Percentiles rank a stretch among this genome's conserved stretches.
Conservation (phyloP, 2,797 vertebrate species). For the Neoniphon sammara region DNA sequence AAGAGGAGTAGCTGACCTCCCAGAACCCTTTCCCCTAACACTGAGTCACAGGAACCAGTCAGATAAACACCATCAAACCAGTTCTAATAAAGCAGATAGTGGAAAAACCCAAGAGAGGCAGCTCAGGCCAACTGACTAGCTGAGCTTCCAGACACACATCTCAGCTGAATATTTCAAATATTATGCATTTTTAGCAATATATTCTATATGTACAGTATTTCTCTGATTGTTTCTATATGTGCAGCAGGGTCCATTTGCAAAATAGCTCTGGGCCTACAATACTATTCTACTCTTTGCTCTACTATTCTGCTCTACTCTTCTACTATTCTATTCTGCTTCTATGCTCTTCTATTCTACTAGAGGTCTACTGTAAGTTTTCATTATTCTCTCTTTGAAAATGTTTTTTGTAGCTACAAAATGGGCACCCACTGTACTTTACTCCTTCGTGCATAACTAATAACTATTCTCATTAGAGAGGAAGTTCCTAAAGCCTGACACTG, state of each 20-base stretch:
- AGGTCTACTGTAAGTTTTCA: not conserved
- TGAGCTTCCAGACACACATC: slow-evolving; percentile 14
- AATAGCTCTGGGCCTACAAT: too few relatives aligned
- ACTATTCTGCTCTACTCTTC: too few relatives aligned
- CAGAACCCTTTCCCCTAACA: not conserved
- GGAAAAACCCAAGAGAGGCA: not conserved
- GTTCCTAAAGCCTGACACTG: slow-evolving; percentile 8
- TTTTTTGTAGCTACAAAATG: not conserved
- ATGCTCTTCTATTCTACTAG: too few relatives aligned
- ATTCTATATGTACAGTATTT: too few relatives aligned
- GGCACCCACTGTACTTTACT: not conserved
- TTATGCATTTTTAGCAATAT: not conserved
- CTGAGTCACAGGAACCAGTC: slow-evolving; percentile 13
- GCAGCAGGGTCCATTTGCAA: too few relatives aligned
- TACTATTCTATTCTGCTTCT: too few relatives aligned
- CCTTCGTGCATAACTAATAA: slow-evolving; percentile 9
- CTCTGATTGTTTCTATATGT: too few relatives aligned
- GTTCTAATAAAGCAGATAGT: not conserved
- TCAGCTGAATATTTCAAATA: not conserved
- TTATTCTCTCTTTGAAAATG: slow-evolving; percentile 8
- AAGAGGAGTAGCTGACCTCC: not conserved
- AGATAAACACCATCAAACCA: not conserved
- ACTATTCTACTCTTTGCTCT: too few relatives aligned
- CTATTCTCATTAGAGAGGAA: not conserved
- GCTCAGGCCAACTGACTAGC: not conserved